Percentiles rank a stretch among this genome's conserved stretches.
These are phyloP conservation scores for Nysson spinosus DNA, from an alignment of 2,888 invertebrate genomes.

Conservation along the genomic window DNA sequence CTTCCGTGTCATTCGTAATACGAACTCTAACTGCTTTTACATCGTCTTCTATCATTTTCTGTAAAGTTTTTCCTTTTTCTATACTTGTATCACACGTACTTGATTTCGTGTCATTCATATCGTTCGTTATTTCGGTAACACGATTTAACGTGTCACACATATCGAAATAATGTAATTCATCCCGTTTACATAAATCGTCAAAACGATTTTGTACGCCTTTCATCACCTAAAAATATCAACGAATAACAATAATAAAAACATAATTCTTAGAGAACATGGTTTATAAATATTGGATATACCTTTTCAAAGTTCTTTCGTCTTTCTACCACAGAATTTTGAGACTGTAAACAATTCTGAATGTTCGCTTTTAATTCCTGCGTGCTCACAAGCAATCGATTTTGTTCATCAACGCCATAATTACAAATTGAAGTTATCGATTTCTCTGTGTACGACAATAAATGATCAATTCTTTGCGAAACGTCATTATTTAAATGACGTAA, in stretches of 20 bases:
- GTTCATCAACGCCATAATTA: conserved; percentile 52
- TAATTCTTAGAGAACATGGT: background rate
- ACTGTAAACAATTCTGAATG: conserved; percentile 50
- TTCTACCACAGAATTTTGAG: conserved; percentile 51
- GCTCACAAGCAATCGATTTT: conserved; percentile 56
- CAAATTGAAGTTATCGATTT: conserved; percentile 57
- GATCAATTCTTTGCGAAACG: conserved; percentile 58
- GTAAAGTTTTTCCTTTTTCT: conserved; percentile 51
- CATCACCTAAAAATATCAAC: conserved; percentile 53
- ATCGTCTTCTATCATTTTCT: conserved; percentile 55
- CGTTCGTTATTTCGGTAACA: conserved; percentile 43
- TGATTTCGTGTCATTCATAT: conserved; percentile 46
- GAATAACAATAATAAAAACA: background rate
- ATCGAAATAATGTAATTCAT: conserved; percentile 46
- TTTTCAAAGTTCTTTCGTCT: conserved; percentile 47
- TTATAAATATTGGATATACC: conserved; percentile 24
- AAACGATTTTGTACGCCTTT: conserved; percentile 54
- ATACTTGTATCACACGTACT: conserved; percentile 38
- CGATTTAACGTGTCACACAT: conserved; percentile 48
- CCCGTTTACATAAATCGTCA: conserved; percentile 48
- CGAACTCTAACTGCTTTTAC: no score
- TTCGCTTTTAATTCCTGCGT: conserved; percentile 54
- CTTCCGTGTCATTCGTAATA: conserved; percentile 52
- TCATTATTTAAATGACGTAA: conserved; percentile 57
- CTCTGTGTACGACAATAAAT: conserved; percentile 54